Base-by-base conservation (phyloP, 1,140 invertebrate genomes). In the Zaprionus davidi region DNA sequence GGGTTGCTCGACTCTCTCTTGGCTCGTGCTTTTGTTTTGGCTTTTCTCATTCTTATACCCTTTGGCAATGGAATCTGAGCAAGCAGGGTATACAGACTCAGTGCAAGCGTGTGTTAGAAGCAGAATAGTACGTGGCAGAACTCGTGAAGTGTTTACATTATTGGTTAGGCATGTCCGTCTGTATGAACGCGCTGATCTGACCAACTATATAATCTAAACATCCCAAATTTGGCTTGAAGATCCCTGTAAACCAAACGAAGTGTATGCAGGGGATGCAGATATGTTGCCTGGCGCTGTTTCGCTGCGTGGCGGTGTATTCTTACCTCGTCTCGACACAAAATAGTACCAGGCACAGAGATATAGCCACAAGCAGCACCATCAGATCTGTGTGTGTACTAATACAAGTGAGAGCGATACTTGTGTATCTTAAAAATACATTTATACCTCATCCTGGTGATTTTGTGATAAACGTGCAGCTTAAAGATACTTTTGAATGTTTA, bases 1-100 rank as follows among this genome's bases (percentile, higher is more conserved):
- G 81, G 82, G 83, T 83, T 79, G 81, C 74, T 83, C 49, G 36
- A 24, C 62, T 66, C 28, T 55, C 58, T 51, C 26, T 59, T 55
- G 17, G 11, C 28, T 24, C 24, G 12, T 56, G 62, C 36, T 62
- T 62, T 60, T 36, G 26, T 36, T 69, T 49, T 70, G n/a, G 46
- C 20, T 62, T 60, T 53, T 67, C 68, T 36, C 63, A 70, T 81
- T 38, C 24, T 4, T 2, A 24, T 51, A 51, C 46, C 20, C 46
- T 51, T 49, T 17, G 41, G 0, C 1, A 17, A 17, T 3, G 9
- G n/a, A 46, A 9, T 1, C n/a, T 1, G 2, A 17, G 7, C 41
- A n/a, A 46, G 17, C 1, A 3, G 41, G 41, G 41, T 46, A 20
- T 46, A 17, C 7, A 17, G 1, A 9, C 2, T 17, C 0, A 7